phyloP scores from a whole-genome alignment of 2,797 vertebrate species.

The Cryptoprocta ferox region DNA sequence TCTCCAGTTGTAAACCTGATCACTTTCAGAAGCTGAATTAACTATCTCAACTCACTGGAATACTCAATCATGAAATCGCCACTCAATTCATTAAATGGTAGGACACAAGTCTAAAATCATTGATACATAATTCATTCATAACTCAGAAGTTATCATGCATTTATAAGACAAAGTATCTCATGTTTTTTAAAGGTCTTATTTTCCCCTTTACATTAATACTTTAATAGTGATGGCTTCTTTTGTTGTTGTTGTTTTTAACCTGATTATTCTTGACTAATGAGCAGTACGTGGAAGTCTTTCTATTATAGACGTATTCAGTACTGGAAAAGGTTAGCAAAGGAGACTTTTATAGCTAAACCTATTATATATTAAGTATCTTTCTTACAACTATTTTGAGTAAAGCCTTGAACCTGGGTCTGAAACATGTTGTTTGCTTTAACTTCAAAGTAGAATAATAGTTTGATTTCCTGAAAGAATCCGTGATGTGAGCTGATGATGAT shows the following conservation, averaged over 20 bases:
- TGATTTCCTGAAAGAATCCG: conserved; percentile 57
- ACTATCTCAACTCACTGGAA: background rate
- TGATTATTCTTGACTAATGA: background rate
- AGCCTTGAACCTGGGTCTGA: conserved; percentile 62
- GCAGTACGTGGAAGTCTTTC: background rate
- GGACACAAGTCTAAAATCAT: background rate
- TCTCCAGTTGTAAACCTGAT: background rate
- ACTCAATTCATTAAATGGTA: background rate
- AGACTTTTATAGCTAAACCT: background rate
- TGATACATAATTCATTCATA: background rate
- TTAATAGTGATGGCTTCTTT: conserved; percentile 21
- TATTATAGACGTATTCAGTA: background rate
- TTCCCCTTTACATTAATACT: background rate
- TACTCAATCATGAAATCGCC: background rate
- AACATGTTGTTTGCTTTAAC: conserved; percentile 61
- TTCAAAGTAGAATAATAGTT: conserved; percentile 35
- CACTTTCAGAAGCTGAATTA: background rate
- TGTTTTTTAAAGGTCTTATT: background rate
- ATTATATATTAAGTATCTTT: conserved; percentile 40
- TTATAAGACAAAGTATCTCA: background rate
- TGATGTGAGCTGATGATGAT: conserved; percentile 4
- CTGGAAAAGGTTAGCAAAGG: background rate
- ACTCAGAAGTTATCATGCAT: background rate
- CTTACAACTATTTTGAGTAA: conserved; percentile 67
- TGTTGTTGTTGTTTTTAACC: conserved; percentile 4